Base-by-base conservation (phyloP, 1,140 invertebrate species). In the Tetramorium alpestre region DNA sequence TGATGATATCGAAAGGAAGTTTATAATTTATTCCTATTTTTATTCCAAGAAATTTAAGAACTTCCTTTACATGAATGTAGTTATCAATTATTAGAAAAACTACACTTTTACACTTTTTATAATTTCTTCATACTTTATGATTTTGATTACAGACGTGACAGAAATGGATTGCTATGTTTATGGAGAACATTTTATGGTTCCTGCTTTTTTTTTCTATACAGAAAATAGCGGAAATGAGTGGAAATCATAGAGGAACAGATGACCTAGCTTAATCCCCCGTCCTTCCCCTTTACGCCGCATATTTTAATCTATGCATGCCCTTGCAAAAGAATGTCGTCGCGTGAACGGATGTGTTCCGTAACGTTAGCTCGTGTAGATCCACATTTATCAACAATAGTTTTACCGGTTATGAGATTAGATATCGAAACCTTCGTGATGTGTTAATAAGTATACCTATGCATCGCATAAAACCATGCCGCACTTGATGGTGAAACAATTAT, bases 341-440 rank as follows among this genome's bases (percentile, higher is more conserved):
- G 73, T 90, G 89, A 88, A 86, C 64, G 86, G 51, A 90, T 62
- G 81, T 86, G 25, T 60, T 72, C n/a, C 47, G 41, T 47, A 65
- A 67, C 51, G 22, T 54, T 56, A 8, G 73, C 11, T 77, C 28
- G 49, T 65, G 58, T 28, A 18, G 65, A 1, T 69, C 0, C 11
- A 25, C 38, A 16, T 89, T 89, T 78, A 84, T 87, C 65, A 62
- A 44, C 11, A 54, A 47, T 62, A 41, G 44, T 87, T 84, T 76
- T 87, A 87, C 64, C 54, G 69, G 56, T 25, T 38, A 78, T 11
- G 25, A 58, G 78, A 87, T 89, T 90, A 90, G 65, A 69, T 87
- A 85, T 65, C 22, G 7, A 73, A 33, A 73, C 16, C 18, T 4
- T 2, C 25, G 8, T n/a, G 4, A 18, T 73, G 54, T 73, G 6